Base-by-base conservation (phyloP, 2,888 invertebrate genomes). In the Strigamia crassipes region DNA sequence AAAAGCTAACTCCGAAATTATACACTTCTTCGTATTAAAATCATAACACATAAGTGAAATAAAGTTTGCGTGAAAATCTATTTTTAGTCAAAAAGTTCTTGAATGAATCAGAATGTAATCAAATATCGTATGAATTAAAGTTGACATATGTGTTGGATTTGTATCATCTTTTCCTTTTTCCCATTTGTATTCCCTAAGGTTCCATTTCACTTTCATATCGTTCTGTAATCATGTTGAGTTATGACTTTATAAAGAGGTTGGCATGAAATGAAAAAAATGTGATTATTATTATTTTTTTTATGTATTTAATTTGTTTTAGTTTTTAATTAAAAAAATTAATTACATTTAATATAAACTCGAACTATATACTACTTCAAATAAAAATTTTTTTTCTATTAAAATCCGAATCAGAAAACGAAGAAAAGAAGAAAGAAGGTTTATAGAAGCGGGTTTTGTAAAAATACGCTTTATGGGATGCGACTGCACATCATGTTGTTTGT, bases 401-500 rank as follows among this genome's bases (percentile, higher is more conserved):
- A n/a, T n/a, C n/a, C 56, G 5, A 56, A 3, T 18, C 9, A 56
- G 9, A 56, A 56, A 9, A 18, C 18, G 9, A 15, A 73, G 10
- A 31, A 73, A 73, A 27, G n/a, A 31, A 13, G 31, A 27, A 4
- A 73, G 13, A 13, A 31, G 31, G n/a, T 73, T 73, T 31, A 12
- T 73, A 51, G 4, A 27, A 6, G 18, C 12, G 2, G 56, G 23
- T 15, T 15, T 73, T 73, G 15, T 23, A 73, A n/a, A 27, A 31
- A 6, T 27, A 10, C 1, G 27, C n/a, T 73, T 73, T 73, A 27
- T 31, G 13, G 31, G 73, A 73, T 73, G 73, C 27, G 73, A 13
- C 31, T 73, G 73, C 73, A 73, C 73, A 23, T 66, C 61, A 73
- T 73, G 73, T 73, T 73, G 31, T 73, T 73, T 73, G 73, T 73